Conservation (phyloP, 2,888 invertebrate species). For the Eurytoma adleriae region DNA sequence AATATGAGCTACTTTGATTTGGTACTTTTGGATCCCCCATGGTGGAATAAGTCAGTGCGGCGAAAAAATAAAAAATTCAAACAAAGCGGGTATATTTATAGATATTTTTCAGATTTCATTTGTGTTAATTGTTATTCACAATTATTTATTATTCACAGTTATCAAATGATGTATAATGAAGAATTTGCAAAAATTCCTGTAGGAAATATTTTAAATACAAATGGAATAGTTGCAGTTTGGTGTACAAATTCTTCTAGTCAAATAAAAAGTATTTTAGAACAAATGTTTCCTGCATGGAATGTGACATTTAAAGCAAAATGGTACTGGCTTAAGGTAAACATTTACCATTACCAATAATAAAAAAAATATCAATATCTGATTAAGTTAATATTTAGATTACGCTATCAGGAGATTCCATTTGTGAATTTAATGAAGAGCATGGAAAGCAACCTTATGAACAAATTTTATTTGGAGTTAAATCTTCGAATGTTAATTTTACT, state of each 20-base stretch:
- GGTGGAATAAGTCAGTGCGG: conserved; percentile 96
- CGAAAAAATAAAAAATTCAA: conserved; percentile 82
- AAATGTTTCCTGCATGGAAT: conserved; percentile 89
- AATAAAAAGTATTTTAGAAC: conserved; percentile 81
- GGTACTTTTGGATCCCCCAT: conserved; percentile 95
- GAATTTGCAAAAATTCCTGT: conserved; percentile 86
- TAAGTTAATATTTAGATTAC: conserved; percentile 79
- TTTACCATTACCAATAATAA: background rate
- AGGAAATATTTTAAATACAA: conserved; percentile 78
- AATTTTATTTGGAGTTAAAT: conserved; percentile 81
- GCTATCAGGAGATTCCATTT: conserved; percentile 82
- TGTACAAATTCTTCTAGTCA: conserved; percentile 91
- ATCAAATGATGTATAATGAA: conserved; percentile 87
- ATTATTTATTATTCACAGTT: conserved; percentile 77
- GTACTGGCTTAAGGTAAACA: conserved; percentile 90
- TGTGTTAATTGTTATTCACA: conserved; percentile 26
- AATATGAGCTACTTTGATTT: conserved; percentile 83
- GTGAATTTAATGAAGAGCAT: conserved; percentile 81
- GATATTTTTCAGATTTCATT: conserved; percentile 4
- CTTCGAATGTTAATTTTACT: conserved; percentile 67
- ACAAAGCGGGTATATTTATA: conserved; percentile 79
- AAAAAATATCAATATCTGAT: conserved; percentile 12
- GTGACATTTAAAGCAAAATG: conserved; percentile 85
- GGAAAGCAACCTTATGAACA: conserved; percentile 94
- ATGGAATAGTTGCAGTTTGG: conserved; percentile 90